Base-by-base conservation (phyloP, 2,797 vertebrate genomes). In the Bovichtus diacanthus region DNA sequence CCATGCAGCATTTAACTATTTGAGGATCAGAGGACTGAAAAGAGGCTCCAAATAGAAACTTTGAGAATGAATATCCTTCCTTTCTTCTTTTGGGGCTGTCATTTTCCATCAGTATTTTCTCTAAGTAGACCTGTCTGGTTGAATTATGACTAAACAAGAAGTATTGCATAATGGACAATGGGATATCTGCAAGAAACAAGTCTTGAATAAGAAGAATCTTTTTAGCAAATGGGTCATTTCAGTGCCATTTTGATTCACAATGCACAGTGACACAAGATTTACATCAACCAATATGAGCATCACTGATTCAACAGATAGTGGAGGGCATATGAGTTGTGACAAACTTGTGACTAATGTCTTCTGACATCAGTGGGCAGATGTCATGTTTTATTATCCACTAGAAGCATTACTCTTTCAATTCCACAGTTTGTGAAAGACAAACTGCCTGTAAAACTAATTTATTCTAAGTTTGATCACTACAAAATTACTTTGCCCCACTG, bases 1-100 rank as follows among this genome's bases (percentile, higher is more conserved):
- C 91, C 92, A 92, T 92, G 93, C 92, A 92, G 88, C 88, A 88
- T 91, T 93, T 94, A 92, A 92, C 91, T 91, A 56, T 90, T 87
- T 90, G 60, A 83, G 90, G 83, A 82, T 71, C 88, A 83, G 78
- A 73, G 62, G 72, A 69, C 18, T 38, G 69, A 60, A 63, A 74
- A 36, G 70, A 84, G 74, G 58, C 47, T 77, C 34, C 66, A 66
- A n/a, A 78, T 50, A 50, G 59, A 80, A 89, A 92, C 62, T 93
- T 89, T 86, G 53, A 10, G 44, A 50, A 67, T 50, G 15, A 64
- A 76, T 36, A 16, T 68, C 50, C 47, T 34, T 49, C 38, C n/a
- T 41, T 29, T 6, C 11, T 19, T 65, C 75, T 61, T 69, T 60
- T 1, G 19, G 9, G n/a, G 34, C 13, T 43, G 56, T 68, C 10